These are phyloP conservation scores for Heptranchias perlo DNA, from an alignment of 2,113 vertebrate species.

Conservation along the genomic window DNA sequence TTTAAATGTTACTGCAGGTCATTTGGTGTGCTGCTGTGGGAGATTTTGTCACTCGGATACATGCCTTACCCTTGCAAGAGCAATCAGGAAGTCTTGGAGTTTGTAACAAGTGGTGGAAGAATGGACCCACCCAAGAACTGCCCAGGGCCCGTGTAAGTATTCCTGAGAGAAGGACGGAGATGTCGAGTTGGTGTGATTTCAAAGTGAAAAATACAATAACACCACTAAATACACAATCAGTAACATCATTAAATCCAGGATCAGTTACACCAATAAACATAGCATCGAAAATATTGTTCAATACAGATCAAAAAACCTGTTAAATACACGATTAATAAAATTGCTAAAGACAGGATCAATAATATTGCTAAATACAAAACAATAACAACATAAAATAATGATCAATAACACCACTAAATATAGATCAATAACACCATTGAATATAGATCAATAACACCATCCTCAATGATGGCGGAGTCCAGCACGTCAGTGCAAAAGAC, in stretches of 20 bases:
- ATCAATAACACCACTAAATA: too few species aligned
- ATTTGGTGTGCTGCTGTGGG: slow-evolving; percentile 88
- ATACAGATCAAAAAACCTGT: not conserved
- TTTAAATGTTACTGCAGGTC: slow-evolving; percentile 64
- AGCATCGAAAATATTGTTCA: not conserved
- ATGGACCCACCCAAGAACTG: slow-evolving; percentile 85
- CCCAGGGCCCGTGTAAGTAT: slow-evolving; percentile 83
- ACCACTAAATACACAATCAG: not conserved
- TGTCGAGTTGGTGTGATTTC: not conserved
- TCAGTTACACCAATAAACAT: not conserved
- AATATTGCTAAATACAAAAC: not conserved
- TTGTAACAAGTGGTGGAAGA: slow-evolving; percentile 73
- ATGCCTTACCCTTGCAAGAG: slow-evolving; percentile 85
- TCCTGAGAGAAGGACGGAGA: not conserved
- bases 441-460: too few species aligned
- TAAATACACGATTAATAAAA: not conserved
- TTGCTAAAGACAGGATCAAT: not conserved
- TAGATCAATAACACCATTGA: too few species aligned
- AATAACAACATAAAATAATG: not conserved
- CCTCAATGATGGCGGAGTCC: too few species aligned
- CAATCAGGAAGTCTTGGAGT: slow-evolving; percentile 87
- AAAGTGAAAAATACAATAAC: not conserved
- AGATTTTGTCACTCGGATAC: slow-evolving; percentile 86
- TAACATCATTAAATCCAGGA: not conserved
- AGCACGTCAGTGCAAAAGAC: too few species aligned